Conservation (phyloP, 2,888 invertebrate species). For the Caenorhabditis sulstoni region DNA sequence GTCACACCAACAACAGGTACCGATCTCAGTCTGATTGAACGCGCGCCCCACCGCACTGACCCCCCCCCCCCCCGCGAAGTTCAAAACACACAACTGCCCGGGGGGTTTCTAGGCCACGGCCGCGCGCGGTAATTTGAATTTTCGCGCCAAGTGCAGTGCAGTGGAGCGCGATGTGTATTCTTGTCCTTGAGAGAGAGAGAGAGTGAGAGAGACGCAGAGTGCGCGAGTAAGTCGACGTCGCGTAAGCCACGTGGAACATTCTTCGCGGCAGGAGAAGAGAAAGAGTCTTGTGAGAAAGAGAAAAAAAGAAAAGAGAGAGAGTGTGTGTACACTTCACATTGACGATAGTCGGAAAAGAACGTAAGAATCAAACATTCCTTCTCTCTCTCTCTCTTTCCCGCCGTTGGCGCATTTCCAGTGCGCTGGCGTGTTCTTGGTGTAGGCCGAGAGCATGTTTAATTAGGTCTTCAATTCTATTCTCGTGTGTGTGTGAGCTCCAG, state of each 20-base stretch:
- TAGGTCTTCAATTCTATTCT: too few species aligned
- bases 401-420: not conserved
- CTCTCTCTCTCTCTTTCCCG: conserved; percentile 8
- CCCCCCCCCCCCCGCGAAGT: not conserved
- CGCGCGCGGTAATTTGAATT: too few species aligned
- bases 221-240: not conserved
- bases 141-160: too few species aligned
- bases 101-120: too few species aligned
- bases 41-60: not conserved
- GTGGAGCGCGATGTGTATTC: too few species aligned
- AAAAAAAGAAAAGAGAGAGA: not conserved
- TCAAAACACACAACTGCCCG: too few species aligned
- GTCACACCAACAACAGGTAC: conserved; percentile 54
- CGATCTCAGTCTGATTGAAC: not conserved
- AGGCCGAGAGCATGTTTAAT: too few species aligned
- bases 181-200: too few species aligned
- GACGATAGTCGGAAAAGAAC: too few species aligned
- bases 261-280: not conserved
- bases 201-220: too few species aligned
- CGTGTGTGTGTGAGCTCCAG: too few species aligned
- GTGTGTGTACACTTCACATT: too few species aligned
- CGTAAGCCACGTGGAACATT: conserved; percentile 15
- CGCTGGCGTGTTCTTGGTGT: not conserved
- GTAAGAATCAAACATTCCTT: conserved; percentile 19
- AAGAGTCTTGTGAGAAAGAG: not conserved